Base-by-base conservation (phyloP, 2,888 invertebrate genomes). In the Chrysolina oricalcia region DNA sequence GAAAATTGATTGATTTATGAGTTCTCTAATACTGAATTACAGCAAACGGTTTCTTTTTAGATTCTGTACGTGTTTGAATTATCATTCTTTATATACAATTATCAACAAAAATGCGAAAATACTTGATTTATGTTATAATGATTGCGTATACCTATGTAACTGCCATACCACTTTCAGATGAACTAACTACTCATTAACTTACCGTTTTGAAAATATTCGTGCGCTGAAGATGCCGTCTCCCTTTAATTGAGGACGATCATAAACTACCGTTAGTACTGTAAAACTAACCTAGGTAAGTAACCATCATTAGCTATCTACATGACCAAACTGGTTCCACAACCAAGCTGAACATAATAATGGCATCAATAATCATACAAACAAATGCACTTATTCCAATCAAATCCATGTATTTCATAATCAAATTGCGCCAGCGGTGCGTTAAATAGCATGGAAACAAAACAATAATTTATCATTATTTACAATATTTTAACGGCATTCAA, bases 331-430 rank as follows among this genome's bases (percentile, higher is more conserved):
- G 3, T 15, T 15, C 46, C n/a, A 46, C 46, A 46, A 46, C 27
- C 35, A 59, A 17, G 59, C 23, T n/a, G 15, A 59, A 53, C 6
- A 53, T 53, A 5, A 59, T n/a, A 27, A 59, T 23, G 21, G 23
- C 27, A 59, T 15, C 27, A 15, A 53, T n/a, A 27, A 59, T n/a
- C 0, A 27, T n/a, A 21, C n/a, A 2, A n/a, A 15, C 23, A 59
- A 27, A 59, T 15, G 27, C 13, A 27, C 59, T 59, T 59, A 35
- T 35, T 13, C 11, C 17, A 15, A 27, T 59, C 59, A 59, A 35
- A 59, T 59, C 59, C 23, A 59, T 59, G 59, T 59, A 59, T 59
- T 59, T 59, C 59, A 35, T 59, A 59, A 59, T 35, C 15, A 59
- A 15, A 15, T 56, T 56, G 15, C 13, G n/a, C 23, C 13, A 56